Evolutionary conservation across 2,888 invertebrate species (phyloP).

Genomic region (Rhamphomyia laevipes): DNA sequence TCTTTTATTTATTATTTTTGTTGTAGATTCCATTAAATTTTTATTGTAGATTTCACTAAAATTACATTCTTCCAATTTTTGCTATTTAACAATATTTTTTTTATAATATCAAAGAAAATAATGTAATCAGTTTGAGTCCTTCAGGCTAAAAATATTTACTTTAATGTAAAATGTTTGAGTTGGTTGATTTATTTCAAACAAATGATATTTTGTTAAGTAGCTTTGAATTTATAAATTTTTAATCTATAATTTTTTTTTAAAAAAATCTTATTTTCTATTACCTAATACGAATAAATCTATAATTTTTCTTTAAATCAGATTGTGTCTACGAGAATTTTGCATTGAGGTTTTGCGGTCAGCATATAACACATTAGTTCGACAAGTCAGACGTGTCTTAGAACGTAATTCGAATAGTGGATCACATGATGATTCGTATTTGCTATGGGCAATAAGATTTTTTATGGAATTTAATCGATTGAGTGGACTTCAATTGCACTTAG

Average conservation of each 20-base stretch:
- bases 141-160: neutral
- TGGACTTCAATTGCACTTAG: conserved; percentile 74
- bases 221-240: neutral
- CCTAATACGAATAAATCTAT: neutral
- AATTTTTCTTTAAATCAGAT: conserved; percentile 41
- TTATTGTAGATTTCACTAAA: too few relatives aligned
- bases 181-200: neutral
- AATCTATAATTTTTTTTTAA: neutral
- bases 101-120: too few relatives aligned
- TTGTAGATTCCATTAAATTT: too few relatives aligned
- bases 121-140: too few relatives aligned
- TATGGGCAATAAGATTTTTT: conserved; percentile 91
- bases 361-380: conserved; percentile 85
- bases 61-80: too few relatives aligned
- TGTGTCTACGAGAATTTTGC: conserved; percentile 90
- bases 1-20: too few relatives aligned
- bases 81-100: too few relatives aligned
- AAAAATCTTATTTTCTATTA: neutral
- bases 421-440: conserved; percentile 86
- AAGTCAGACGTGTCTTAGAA: conserved; percentile 66
- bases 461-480: conserved; percentile 93
- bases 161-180: neutral
- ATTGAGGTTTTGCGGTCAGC: conserved; percentile 82
- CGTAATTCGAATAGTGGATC: conserved; percentile 54
- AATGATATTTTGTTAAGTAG: neutral